Conservation (phyloP, 2,113 vertebrate species). For the Pyrgilauda ruficollis region DNA sequence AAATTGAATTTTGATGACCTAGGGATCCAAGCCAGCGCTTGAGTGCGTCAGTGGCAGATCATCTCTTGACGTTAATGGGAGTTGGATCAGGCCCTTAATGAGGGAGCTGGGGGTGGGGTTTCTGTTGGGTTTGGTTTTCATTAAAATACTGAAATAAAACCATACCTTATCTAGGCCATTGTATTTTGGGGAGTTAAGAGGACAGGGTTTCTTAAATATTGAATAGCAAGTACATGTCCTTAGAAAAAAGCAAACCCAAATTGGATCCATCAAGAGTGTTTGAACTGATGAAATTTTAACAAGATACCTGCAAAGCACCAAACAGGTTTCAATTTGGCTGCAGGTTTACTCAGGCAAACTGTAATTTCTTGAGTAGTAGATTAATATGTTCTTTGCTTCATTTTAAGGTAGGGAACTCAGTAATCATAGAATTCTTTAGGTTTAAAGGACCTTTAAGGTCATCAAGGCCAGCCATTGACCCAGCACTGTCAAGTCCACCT, state of each 20-base stretch:
- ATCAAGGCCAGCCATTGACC: neutral
- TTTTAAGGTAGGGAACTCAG: neutral
- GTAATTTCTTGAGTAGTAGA: neutral
- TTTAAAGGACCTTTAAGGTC: neutral
- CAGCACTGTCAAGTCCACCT: neutral
- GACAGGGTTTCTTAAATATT: neutral
- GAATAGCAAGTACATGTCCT: neutral
- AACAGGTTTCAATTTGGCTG: neutral
- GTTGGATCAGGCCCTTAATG: constrained; percentile 8
- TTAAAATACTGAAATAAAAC: constrained; percentile 6
- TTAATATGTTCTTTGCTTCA: neutral
- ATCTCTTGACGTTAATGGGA: constrained; percentile 46
- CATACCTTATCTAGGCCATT: neutral
- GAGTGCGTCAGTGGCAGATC: constrained; percentile 44
- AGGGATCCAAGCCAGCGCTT: neutral
- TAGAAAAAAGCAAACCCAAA: neutral
- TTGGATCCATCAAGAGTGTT: neutral
- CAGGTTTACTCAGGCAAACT: neutral
- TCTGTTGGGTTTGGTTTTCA: neutral
- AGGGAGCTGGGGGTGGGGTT: neutral
- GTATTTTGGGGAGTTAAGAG: neutral
- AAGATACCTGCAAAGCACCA: neutral
- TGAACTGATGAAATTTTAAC: neutral
- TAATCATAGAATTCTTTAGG: neutral
- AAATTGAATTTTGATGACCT: neutral